phyloP scores from a whole-genome alignment of 2,797 vertebrate genomes.

The Chrysocyon brachyurus region DNA sequence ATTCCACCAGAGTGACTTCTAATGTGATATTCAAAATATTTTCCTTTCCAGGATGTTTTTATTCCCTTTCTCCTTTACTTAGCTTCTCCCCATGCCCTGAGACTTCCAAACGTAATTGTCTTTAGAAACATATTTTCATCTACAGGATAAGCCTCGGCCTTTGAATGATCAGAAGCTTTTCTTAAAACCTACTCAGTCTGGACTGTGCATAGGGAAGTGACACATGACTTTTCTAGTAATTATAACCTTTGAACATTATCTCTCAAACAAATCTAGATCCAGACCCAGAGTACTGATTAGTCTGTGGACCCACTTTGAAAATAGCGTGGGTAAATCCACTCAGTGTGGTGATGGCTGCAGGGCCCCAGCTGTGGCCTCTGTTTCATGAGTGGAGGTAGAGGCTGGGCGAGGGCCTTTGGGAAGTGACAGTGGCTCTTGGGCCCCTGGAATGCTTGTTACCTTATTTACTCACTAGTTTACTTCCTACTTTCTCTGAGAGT shows the following conservation, averaged over 20 bases:
- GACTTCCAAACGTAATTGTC: not conserved
- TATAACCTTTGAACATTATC: not conserved
- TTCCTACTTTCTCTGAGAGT: not conserved
- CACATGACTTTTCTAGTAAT: not conserved
- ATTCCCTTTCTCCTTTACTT: not conserved
- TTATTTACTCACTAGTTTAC: not conserved
- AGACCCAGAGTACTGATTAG: not conserved
- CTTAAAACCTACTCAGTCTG: not conserved
- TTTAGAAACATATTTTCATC: not conserved
- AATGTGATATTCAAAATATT: not conserved
- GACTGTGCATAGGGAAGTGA: not conserved
- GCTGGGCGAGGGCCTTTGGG: fast-evolving
- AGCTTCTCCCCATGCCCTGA: not conserved
- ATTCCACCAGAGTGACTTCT: not conserved
- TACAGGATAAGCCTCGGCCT: not conserved
- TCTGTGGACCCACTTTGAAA: not conserved
- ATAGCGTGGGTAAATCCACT: fast-evolving
- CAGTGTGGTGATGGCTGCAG: fast-evolving
- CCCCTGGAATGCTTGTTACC: not conserved
- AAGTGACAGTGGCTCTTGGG: not conserved
- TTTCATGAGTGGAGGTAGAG: not conserved
- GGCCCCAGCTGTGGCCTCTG: not conserved
- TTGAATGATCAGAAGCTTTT: not conserved
- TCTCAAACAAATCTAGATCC: not conserved
- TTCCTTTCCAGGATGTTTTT: not conserved